Evolutionary conservation across 2,113 vertebrate species (phyloP), one percentile per base, ranked within the genome.

Genomic region (Macquaria ambigua): DNA sequence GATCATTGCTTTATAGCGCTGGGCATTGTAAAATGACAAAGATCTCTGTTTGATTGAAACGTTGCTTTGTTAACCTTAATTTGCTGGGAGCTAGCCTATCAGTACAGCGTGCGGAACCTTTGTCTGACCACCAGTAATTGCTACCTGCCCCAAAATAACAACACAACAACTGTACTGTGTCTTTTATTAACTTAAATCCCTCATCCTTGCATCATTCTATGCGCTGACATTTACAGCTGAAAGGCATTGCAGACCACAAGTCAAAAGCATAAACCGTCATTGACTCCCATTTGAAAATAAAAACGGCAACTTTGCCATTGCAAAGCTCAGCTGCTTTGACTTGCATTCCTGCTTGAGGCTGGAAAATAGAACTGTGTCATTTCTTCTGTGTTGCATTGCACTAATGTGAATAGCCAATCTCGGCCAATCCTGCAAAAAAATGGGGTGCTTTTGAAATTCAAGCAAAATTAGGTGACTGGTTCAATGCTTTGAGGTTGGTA

Each of bases 251-350:
- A 56, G 59, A 31, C 58, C 55, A 58, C 53, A 66, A 41, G 41
- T 52, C 9, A 12, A 55, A 77, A 66, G 52, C 50, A 16, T 50
- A 43, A 78, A 62, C n/a, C 4, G 11, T 9, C n/a, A 39, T 23
- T 2, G 23, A 56, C 48, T 59, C 31, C 58, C 12, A n/a, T 62
- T 34, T 50, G 37, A 56, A 67, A 73, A 62, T 5, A 56, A 48
- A 71, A 61, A 31, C 0, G 16, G 58, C 67, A 59, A 8, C 12
- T 77, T 20, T 48, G 46, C 15, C 23, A 39, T 11, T 61, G 31
- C 74, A 53, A 28, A 62, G 16, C 39, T 77, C 58, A 25, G 48
- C 66, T 55, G 34, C 31, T 46, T 46, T 76, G 11, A 69, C 66
- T 41, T 39, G 16, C 71, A 21, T 15, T 59, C 23, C 9, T 52